These are phyloP conservation scores for Alviniconcha marisindica DNA, from an alignment of 1,140 invertebrate species.

Conservation along the genomic window DNA sequence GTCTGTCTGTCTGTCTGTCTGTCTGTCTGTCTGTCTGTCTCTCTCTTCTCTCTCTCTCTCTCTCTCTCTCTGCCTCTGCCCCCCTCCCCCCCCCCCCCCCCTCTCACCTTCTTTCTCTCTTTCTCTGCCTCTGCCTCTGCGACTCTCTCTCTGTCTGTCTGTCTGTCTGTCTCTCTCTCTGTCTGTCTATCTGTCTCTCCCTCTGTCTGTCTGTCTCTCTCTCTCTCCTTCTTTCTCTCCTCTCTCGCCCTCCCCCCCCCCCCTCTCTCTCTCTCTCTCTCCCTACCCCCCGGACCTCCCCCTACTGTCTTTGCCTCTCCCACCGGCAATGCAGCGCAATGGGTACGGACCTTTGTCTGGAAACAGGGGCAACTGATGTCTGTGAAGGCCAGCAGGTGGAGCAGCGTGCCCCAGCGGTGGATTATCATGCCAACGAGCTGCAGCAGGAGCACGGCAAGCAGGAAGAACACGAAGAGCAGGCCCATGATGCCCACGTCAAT, in stretches of 20 bases:
- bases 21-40: no score
- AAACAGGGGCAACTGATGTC: slow-evolving; percentile 77
- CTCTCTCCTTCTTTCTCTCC: neutral
- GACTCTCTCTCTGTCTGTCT: no score
- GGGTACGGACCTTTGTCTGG: slow-evolving; percentile 22
- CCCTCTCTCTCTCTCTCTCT: neutral
- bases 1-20: no score
- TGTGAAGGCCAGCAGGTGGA: slow-evolving; percentile 97
- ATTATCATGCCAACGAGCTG: slow-evolving; percentile 74
- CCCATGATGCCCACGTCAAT: slow-evolving; percentile 59
- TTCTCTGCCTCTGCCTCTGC: neutral
- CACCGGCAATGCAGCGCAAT: neutral
- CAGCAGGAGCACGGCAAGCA: slow-evolving; percentile 90
- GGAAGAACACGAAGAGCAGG: slow-evolving; percentile 44
- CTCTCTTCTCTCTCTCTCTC: no score
- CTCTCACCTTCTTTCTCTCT: neutral
- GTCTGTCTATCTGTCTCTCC: no score
- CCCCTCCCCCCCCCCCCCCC: neutral
- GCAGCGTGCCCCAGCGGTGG: slow-evolving; percentile 92
- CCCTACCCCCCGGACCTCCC: neutral
- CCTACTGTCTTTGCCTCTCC: neutral
- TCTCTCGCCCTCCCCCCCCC: neutral
- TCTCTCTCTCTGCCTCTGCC: neutral
- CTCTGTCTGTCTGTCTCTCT: no score
- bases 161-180: no score